Evolutionary conservation across 2,797 vertebrate species (phyloP), one percentile per base, ranked within the genome.

Genomic region (Hafferia zeledoni): DNA sequence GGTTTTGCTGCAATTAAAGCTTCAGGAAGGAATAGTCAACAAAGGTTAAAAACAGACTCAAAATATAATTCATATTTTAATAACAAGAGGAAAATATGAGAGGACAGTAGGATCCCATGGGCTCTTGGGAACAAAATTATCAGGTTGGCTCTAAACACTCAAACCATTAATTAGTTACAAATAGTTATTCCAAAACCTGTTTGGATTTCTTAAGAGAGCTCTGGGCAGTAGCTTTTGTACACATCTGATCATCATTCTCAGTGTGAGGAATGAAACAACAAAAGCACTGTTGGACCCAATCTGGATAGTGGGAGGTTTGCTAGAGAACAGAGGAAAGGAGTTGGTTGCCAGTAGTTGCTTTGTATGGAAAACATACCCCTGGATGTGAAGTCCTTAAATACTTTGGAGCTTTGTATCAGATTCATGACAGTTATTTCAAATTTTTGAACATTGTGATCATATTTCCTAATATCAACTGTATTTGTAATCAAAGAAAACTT

Each of bases 221-320:
- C 46, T 41, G 9, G 3, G 2, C 22, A n/a, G 23, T 23, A n/a
- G 30, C 25, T 89, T 83, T 69, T 46, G 12, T 65, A 70, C 37
- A 9, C n/a, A 60, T 41, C 12, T 23, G 9, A n/a, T 53, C 35
- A 47, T 37, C 28, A 7, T 16, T 28, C 39, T 55, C 50, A 35
- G 13, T 2, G 6, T 7, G 17, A 60, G 14, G 25, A 86, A 53
- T 0, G 0, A 53, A 78, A 49, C 8, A 23, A 50, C 33, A 57
- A 68, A 22, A 52, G 28, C 9, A 2, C 53, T 23, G 9, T 14
- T n/a, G 57, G 57, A 60, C 35, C 35, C 57, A 6, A 24, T 39
- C 25, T 78, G 31, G 15, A 33, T 12, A 15, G 18, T 20, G 27
- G 14, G 17, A 68, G 11, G 4, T 68, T 76, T 64, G 30, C 35